These are phyloP conservation scores for Lepidonotus clava DNA, from an alignment of 2,888 invertebrate genomes.

Conservation along the genomic window DNA sequence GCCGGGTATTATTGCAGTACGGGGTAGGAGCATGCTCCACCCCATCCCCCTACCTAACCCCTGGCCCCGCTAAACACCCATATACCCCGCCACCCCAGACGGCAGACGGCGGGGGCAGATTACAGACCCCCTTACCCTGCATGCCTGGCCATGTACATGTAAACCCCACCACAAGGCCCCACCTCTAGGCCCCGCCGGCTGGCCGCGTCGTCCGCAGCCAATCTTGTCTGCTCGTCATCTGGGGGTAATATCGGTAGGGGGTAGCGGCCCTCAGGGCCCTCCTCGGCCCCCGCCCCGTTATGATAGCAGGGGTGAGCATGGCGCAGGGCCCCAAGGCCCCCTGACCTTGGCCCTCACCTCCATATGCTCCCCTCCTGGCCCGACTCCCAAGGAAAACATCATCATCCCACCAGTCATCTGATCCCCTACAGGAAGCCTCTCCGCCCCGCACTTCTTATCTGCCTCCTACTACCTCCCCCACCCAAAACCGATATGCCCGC, in stretches of 20 bases:
- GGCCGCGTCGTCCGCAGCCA: no score
- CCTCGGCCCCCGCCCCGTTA: background rate
- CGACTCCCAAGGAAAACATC: background rate
- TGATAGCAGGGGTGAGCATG: background rate
- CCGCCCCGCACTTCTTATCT: background rate
- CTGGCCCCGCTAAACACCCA: constrained; percentile 5
- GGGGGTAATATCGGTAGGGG: background rate
- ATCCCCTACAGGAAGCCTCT: background rate
- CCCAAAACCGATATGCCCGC: no score
- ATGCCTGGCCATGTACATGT: no score
- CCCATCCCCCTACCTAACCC: background rate
- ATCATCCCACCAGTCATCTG: background rate
- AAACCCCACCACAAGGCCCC: no score
- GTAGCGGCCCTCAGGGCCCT: background rate
- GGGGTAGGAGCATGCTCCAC: background rate
- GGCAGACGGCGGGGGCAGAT: background rate
- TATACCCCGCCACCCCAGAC: no score
- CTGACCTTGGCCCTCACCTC: constrained; percentile 1
- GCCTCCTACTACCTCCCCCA: background rate
- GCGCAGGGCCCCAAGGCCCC: background rate
- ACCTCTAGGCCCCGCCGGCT: no score
- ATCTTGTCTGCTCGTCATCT: background rate
- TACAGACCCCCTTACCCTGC: background rate
- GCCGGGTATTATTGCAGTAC: background rate
- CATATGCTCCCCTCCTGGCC: constrained; percentile 16